phyloP scores from a whole-genome alignment of 1,140 invertebrate genomes.

The Babylonia areolata region DNA sequence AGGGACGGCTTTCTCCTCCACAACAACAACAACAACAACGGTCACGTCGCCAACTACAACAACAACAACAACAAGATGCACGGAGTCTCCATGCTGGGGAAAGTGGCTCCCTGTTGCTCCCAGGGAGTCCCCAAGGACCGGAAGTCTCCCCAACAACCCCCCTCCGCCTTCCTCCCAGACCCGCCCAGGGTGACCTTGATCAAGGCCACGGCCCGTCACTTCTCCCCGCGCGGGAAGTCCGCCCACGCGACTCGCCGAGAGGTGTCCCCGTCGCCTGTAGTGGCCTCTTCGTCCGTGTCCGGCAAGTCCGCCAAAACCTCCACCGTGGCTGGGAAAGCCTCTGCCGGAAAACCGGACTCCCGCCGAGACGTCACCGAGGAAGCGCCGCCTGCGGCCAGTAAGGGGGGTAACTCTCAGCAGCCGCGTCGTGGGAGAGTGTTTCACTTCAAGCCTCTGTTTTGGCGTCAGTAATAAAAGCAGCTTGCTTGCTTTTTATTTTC shows the following conservation, averaged over 20 bases:
- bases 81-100: neutral
- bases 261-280: neutral
- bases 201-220: neutral
- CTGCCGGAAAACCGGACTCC: neutral
- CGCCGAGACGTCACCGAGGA: neutral
- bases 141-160: neutral
- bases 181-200: slow-evolving; percentile 2
- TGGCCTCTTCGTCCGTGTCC: neutral
- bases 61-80: slow-evolving; percentile 15
- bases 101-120: neutral
- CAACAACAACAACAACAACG: slow-evolving; percentile 23
- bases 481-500: no score
- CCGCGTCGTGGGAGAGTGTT: slow-evolving; percentile 9
- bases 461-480: slow-evolving; percentile 7
- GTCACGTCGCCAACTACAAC: neutral
- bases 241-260: neutral
- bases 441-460: neutral
- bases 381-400: neutral
- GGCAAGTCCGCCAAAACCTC: neutral
- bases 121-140: neutral
- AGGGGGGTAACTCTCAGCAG: neutral
- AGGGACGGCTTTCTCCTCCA: neutral
- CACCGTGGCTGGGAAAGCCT: neutral
- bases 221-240: neutral
- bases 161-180: neutral